phyloP scores from a whole-genome alignment of 2,888 invertebrate genomes.

The Prionchulus punctatus region DNA sequence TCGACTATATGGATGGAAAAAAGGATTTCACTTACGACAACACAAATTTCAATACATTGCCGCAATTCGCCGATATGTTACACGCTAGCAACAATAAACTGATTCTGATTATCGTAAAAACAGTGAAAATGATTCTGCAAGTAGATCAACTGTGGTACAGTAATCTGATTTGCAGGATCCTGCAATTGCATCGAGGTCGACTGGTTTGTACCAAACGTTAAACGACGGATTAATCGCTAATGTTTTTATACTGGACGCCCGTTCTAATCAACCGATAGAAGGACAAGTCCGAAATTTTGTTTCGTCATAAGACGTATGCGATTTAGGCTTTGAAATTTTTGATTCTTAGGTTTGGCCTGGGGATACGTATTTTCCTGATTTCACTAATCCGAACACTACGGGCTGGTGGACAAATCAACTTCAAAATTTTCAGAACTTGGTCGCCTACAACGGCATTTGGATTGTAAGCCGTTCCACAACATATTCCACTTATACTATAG shows the following conservation, averaged over 20 bases:
- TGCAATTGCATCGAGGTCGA: not conserved
- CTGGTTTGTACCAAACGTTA: not conserved
- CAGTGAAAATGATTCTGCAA: too few relatives aligned
- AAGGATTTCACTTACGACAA: conserved; percentile 59
- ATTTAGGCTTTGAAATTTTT: too few relatives aligned
- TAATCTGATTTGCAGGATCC: not conserved
- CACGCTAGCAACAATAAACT: conserved; percentile 34
- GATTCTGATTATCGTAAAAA: conserved; percentile 48
- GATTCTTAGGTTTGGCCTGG: conserved; percentile 48
- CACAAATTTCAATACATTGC: conserved; percentile 47
- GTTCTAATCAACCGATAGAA: not conserved
- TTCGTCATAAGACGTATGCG: too few relatives aligned
- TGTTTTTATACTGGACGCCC: conserved; percentile 1
- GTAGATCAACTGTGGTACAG: too few relatives aligned
- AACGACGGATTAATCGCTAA: conserved; percentile 2
- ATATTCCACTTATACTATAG: too few relatives aligned
- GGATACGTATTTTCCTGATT: conserved; percentile 51
- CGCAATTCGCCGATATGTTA: conserved; percentile 25
- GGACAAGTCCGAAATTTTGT: not conserved
- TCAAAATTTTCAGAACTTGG: conserved; percentile 42
- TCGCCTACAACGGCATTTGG: conserved; percentile 58
- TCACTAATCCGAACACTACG: conserved; percentile 51
- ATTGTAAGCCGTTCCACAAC: conserved; percentile 43
- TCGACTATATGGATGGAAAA: conserved; percentile 58
- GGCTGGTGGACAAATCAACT: conserved; percentile 58